phyloP scores from a whole-genome alignment of 2,113 vertebrate genomes.

The Chrysemys picta region DNA sequence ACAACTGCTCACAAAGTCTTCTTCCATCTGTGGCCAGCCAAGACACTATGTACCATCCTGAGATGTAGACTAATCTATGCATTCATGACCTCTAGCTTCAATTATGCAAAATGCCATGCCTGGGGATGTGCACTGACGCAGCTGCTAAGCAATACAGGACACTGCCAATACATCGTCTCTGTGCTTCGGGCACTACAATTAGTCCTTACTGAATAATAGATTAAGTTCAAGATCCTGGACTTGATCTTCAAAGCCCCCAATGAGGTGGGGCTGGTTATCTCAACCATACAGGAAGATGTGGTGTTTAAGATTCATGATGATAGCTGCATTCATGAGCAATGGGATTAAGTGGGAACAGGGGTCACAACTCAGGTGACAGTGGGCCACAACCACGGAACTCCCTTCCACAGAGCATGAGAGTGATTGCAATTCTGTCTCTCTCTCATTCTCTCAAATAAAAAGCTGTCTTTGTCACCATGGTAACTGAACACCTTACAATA shows the following conservation, averaged over 20 bases:
- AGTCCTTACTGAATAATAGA: neutral
- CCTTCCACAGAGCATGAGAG: neutral
- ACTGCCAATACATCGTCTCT: neutral
- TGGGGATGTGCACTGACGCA: slow-evolving; percentile 1
- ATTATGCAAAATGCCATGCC: neutral
- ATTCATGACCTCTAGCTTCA: neutral
- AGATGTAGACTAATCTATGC: slow-evolving; percentile 23
- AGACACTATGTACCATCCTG: slow-evolving; percentile 7
- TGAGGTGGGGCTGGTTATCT: neutral
- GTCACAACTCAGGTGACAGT: neutral
- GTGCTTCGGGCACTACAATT: neutral
- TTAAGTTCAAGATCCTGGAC: neutral
- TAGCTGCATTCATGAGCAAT: neutral
- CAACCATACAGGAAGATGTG: neutral
- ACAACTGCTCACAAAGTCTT: slow-evolving; percentile 12
- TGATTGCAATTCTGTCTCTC: neutral
- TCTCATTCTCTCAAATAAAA: neutral
- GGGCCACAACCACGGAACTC: neutral
- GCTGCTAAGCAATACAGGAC: neutral
- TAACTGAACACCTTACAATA: neutral
- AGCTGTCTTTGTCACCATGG: neutral
- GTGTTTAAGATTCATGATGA: neutral
- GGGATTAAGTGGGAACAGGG: neutral
- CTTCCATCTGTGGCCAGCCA: neutral
- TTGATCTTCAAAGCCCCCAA: neutral